Conservation (phyloP, 2,888 invertebrate species). For the Hirtodrosophila cameraria region DNA sequence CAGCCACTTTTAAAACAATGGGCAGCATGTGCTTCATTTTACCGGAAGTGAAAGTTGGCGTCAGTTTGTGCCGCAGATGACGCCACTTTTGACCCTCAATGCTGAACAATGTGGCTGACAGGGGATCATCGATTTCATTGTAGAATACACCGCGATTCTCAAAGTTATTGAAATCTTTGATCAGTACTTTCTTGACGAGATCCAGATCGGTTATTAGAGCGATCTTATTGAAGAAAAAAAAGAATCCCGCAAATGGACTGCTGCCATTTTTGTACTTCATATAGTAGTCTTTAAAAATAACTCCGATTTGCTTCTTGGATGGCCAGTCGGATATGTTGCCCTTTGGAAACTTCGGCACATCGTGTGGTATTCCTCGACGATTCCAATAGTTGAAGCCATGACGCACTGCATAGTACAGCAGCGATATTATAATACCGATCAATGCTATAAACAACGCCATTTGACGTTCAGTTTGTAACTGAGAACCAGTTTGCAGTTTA, state of each 20-base stretch:
- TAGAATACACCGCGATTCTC: slow-evolving; percentile 74
- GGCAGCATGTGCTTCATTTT: slow-evolving; percentile 81
- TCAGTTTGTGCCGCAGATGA: slow-evolving; percentile 76
- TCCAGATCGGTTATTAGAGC: slow-evolving; percentile 71
- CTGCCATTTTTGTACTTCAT: slow-evolving; percentile 41
- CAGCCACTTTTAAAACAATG: slow-evolving; percentile 63
- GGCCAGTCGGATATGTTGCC: slow-evolving; percentile 68
- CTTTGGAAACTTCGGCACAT: slow-evolving; percentile 50
- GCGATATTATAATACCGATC: slow-evolving; percentile 29
- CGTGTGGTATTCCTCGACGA: slow-evolving; percentile 67
- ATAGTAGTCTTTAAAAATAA: slow-evolving; percentile 57
- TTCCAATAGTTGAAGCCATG: slow-evolving; percentile 65
- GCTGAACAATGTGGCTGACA: slow-evolving; percentile 80
- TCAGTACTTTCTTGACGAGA: slow-evolving; percentile 70
- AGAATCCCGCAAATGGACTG: slow-evolving; percentile 74
- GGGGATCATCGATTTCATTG: slow-evolving; percentile 81
- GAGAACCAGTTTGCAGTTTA: background rate
- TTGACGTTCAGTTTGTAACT: slow-evolving; percentile 29
- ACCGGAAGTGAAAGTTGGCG: slow-evolving; percentile 82
- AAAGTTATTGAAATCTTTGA: slow-evolving; percentile 80
- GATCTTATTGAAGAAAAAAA: slow-evolving; percentile 55
- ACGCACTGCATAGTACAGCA: slow-evolving; percentile 48
- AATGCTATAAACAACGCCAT: slow-evolving; percentile 58
- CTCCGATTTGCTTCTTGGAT: slow-evolving; percentile 39
- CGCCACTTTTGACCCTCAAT: slow-evolving; percentile 83